Evolutionary conservation across 2,888 invertebrate genomes (phyloP).

Genomic region (Cephus spinipes): DNA sequence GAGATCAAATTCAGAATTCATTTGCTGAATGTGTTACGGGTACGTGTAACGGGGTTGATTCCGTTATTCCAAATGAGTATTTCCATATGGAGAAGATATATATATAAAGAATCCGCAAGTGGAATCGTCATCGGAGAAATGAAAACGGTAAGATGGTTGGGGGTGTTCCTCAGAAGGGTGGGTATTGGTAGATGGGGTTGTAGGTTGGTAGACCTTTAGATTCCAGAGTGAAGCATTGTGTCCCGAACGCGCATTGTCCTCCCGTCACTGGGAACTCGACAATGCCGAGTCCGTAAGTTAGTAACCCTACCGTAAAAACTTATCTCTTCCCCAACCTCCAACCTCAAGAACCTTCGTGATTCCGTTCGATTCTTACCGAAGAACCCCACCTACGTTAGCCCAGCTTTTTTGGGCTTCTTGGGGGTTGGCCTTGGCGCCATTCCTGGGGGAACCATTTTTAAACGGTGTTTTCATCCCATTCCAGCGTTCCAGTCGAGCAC

Average conservation of each 20-base stretch:
- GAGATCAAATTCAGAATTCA: no score
- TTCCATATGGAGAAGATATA: no score
- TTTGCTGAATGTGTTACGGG: no score
- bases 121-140: slow-evolving; percentile 1
- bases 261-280: slow-evolving; percentile 56
- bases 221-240: slow-evolving; percentile 58
- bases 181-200: slow-evolving; percentile 28
- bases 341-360: slow-evolving; percentile 23
- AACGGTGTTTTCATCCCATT: no score
- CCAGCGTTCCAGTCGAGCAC: no score
- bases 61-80: no score
- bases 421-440: no score
- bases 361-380: slow-evolving; percentile 31
- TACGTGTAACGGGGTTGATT: no score
- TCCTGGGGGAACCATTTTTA: no score
- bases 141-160: slow-evolving; percentile 7
- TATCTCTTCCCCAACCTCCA: slow-evolving; percentile 45
- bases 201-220: slow-evolving; percentile 50
- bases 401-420: no score
- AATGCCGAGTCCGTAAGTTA: slow-evolving; percentile 58
- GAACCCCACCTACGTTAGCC: not conserved
- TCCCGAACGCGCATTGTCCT: slow-evolving; percentile 59
- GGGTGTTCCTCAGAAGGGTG: slow-evolving; percentile 16
- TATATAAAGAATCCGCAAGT: no score
- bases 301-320: slow-evolving; percentile 61